Evolutionary conservation across 2,797 vertebrate genomes (phyloP).

Genomic region (Etheostoma nigrum): DNA sequence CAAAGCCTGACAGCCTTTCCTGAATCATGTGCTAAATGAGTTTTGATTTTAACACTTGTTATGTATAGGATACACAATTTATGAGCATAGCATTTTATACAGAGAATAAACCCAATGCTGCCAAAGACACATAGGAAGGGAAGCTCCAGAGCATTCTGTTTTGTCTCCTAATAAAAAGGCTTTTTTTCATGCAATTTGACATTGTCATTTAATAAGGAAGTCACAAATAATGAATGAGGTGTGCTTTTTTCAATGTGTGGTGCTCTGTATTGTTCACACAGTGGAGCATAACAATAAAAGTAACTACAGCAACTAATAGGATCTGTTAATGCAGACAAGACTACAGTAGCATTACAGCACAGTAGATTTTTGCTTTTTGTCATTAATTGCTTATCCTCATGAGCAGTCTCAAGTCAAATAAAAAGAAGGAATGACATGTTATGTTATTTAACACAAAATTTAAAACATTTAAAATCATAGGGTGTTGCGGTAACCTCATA

Average conservation of each 20-base stretch:
- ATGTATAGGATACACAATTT: conserved; percentile 16
- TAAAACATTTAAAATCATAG: background rate
- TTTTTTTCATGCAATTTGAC: conserved; percentile 15
- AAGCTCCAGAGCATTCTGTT: background rate
- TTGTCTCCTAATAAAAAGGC: conserved; percentile 1
- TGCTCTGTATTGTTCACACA: background rate
- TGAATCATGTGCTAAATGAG: conserved; percentile 29
- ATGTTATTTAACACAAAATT: background rate
- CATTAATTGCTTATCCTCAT: background rate
- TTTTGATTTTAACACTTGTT: conserved; percentile 34
- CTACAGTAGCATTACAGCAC: too few relatives aligned
- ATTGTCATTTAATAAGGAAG: conserved; percentile 18
- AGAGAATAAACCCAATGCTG: conserved; percentile 5
- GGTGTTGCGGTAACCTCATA: background rate
- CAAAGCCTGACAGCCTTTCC: conserved; percentile 18
- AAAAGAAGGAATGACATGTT: background rate
- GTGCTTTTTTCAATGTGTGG: background rate
- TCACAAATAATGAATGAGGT: conserved; percentile 6
- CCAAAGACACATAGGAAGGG: conserved; percentile 14
- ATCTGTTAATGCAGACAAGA: background rate
- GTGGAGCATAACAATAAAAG: background rate
- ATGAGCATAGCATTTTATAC: conserved; percentile 3
- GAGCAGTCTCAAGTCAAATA: background rate
- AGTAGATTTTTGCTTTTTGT: background rate
- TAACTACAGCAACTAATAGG: background rate